Base-by-base conservation (phyloP, 35 echinoderm and acorn worm species). In the Stichopus chloronotus region DNA sequence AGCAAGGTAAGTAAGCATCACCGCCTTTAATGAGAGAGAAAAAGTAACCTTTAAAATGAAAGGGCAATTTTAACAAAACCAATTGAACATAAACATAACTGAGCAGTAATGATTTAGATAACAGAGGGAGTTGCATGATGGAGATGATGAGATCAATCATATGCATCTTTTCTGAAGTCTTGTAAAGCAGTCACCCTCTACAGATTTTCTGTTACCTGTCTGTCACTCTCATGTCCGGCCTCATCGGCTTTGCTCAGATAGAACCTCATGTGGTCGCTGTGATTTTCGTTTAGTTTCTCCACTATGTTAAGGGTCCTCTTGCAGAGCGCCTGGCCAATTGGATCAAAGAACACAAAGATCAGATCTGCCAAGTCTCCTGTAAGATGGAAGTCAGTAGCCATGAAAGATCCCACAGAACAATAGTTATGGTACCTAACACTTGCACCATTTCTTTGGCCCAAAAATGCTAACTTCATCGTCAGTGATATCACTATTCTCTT, bases 271-370 rank as follows among this genome's bases (percentile, higher is more conserved):
- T 94, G 97, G 83, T 99, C 97, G 58, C 93, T 94, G 55, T 99
- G 97, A 19, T 96, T 93, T 83, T 99, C 95, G 53, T 99, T 99
- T 14, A 99, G 92, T 59, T 93, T 94, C 90, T 99, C 97, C 57
- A 99, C 97, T 6, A 99, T 91, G 89, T 99, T 99, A 72, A 99
- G 81, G 0, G 95, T 99, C 9, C 97, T 79, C 79, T 99, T 99
- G 57, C 97, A 99, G 72, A 99, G 78, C n/a, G 97, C 97, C 71
- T 99, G 97, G 86, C 97, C 97, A 21, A 99, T 99, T 16, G 97
- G 97, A 86, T 99, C 97, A 88, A 99, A 99, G 94, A 99, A 99
- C 1, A 99, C 95, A 68, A 99, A 99, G 88, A 99, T 99, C 17
- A 99, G 90, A 80, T 99, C 97, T 53, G 97, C 93, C 25, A 96